Evolutionary conservation across 2,113 vertebrate genomes (phyloP).

Genomic region (Rhabdomys dilectus): DNA sequence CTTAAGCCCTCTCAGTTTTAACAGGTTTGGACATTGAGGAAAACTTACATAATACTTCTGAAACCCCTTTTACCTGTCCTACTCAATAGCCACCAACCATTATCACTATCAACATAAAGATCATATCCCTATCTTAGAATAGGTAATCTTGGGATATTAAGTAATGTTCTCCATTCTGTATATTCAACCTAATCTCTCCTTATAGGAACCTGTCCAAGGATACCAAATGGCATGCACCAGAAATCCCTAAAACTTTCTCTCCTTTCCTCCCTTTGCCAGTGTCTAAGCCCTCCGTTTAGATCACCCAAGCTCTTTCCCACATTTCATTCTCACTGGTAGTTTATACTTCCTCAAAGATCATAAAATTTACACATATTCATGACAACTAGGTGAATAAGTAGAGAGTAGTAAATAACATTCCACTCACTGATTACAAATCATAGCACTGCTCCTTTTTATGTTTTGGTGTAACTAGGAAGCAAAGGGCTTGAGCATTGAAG

Average conservation of each 20-base stretch:
- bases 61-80: background rate
- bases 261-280: background rate
- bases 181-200: background rate
- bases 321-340: background rate
- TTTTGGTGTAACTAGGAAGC: background rate
- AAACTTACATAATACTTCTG: constrained; percentile 19
- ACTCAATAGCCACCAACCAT: background rate
- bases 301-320: background rate
- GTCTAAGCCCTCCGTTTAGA: background rate
- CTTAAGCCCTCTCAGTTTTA: background rate
- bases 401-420: background rate
- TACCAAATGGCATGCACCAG: background rate
- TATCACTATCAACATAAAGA: background rate
- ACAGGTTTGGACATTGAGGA: background rate
- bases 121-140: background rate
- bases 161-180: background rate
- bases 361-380: background rate
- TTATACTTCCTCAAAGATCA: background rate
- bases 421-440: background rate
- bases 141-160: background rate
- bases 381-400: background rate
- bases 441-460: background rate
- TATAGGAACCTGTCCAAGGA: background rate
- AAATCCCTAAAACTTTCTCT: background rate
- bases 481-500: background rate